Base-by-base conservation (phyloP, 2,888 invertebrate species). In the Pimpla rufipes region DNA sequence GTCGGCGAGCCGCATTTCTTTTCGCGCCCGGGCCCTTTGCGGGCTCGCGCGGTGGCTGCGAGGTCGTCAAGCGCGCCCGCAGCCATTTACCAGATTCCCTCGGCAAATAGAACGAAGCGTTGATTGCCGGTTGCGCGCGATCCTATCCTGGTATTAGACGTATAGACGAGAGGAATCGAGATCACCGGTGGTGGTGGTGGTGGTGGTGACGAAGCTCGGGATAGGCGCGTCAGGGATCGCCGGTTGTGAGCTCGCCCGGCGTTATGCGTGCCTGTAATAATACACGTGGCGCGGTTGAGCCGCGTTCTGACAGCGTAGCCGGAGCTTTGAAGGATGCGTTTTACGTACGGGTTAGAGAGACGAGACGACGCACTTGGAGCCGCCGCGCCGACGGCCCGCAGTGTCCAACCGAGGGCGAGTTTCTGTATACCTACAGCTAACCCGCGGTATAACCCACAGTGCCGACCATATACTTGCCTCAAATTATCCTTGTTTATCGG, bases 401-500 rank as follows among this genome's bases (percentile, higher is more conserved):
- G 42, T 57, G 45, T 57, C 37, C 42, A 23, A 23, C 40, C 23
- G 47, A 23, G 67, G 29, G 23, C 23, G 29, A 29, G 40, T 23
- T 73, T 59, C 55, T 57, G 29, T 16, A 16, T 37, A 18, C 62
- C 18, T 40, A 16, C 55, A 23, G 11, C 70, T 21, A 40, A 45
- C 21, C 29, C 29, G 29, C 29, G 29, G 29, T 29, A 29, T 29
- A 29, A 29, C 29, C 42, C 42, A 16, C n/a, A n/a, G n/a, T n/a
- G 16, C 40, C 42, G 40, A 16, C 59, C 50, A 18, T 82, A 79
- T 75, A 79, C 82, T 82, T 74, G 82, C 55, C 81, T 79, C 82
- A 82, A 82, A 82, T 82, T 74, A 82, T 79, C 82, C 75, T 82
- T 82, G 82, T 82, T 82, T 79, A 82, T 82, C 78, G n/a, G 78